These are phyloP conservation scores for Andricus quercusramuli DNA, from an alignment of 2,888 invertebrate species.

Conservation along the genomic window DNA sequence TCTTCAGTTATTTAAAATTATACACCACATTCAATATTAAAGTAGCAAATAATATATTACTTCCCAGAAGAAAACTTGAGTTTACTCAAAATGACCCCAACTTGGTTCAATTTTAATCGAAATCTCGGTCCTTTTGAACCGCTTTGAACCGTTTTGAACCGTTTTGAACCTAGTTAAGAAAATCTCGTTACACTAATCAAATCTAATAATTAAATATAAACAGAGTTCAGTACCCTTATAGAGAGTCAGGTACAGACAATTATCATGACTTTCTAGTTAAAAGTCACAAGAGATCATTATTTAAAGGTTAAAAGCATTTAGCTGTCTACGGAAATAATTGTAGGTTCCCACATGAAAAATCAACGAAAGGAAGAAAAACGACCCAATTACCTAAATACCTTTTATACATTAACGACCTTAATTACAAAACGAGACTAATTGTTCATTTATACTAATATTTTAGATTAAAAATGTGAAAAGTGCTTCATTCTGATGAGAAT, in stretches of 20 bases:
- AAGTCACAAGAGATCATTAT: neutral
- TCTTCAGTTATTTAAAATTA: slow-evolving; percentile 27
- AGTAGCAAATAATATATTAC: too few species aligned
- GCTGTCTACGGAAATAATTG: slow-evolving; percentile 6
- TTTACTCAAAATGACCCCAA: too few species aligned
- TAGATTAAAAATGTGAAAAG: too few species aligned
- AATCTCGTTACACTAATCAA: too few species aligned
- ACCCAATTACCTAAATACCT: neutral
- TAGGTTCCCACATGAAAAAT: neutral
- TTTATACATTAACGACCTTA: neutral
- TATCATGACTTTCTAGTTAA: slow-evolving; percentile 2
- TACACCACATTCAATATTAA: too few species aligned
- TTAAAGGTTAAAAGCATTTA: slow-evolving; percentile 15
- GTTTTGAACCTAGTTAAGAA: too few species aligned
- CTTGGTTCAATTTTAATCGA: too few species aligned
- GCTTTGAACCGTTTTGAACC: too few species aligned
- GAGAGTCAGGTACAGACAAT: neutral
- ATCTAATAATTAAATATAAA: too few species aligned
- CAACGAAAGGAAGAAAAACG: neutral
- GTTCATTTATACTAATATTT: neutral
- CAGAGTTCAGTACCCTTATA: too few species aligned
- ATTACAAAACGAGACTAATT: slow-evolving; percentile 1
- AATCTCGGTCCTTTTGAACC: too few species aligned
- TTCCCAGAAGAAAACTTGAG: too few species aligned
- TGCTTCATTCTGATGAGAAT: neutral